A percentile compares a stretch with the other conserved stretches of the same genome.
Evolutionary conservation across 2,888 invertebrate genomes (phyloP).

Genomic region (Allophyes oxyacanthae): DNA sequence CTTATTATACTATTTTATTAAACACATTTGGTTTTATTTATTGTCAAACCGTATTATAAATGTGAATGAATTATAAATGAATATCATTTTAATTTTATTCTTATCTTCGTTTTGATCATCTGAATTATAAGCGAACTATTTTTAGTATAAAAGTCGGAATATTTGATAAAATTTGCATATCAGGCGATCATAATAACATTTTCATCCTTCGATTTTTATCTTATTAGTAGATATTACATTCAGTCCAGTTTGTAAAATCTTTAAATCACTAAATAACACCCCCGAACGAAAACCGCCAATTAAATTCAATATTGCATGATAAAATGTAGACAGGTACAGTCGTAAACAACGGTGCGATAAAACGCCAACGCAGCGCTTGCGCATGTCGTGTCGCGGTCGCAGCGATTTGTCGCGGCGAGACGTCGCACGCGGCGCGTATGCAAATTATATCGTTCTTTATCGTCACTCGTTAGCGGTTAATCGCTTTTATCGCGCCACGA

Average conservation of each 20-base stretch:
- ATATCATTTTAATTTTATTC: constrained; percentile 5
- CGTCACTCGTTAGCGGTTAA: constrained; percentile 77
- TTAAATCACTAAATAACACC: constrained; percentile 43
- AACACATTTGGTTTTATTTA: constrained; percentile 34
- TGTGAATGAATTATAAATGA: no score
- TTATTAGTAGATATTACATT: constrained; percentile 10
- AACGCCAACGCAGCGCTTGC: constrained; percentile 24
- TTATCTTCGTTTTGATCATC: constrained; percentile 25
- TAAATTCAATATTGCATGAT: constrained; percentile 38
- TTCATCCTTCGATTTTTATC: constrained; percentile 4
- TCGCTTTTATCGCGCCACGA: constrained; percentile 75
- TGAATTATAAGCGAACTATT: constrained; percentile 16
- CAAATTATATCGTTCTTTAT: constrained; percentile 70
- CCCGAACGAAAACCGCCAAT: constrained; percentile 38
- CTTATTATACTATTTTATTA: constrained; percentile 26
- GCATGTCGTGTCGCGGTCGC: constrained; percentile 39
- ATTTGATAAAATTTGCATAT: constrained; percentile 28
- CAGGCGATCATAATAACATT: constrained; percentile 19
- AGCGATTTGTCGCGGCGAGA: constrained; percentile 48
- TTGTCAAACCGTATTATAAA: constrained; percentile 22
- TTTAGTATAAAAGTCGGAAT: constrained; percentile 18
- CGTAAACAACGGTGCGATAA: constrained; percentile 41
- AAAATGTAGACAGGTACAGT: constrained; percentile 35
- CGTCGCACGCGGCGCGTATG: constrained; percentile 58
- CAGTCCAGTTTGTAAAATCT: constrained; percentile 26